Evolutionary conservation across 2,797 vertebrate species (phyloP).

Genomic region (Okamejei kenojei): DNA sequence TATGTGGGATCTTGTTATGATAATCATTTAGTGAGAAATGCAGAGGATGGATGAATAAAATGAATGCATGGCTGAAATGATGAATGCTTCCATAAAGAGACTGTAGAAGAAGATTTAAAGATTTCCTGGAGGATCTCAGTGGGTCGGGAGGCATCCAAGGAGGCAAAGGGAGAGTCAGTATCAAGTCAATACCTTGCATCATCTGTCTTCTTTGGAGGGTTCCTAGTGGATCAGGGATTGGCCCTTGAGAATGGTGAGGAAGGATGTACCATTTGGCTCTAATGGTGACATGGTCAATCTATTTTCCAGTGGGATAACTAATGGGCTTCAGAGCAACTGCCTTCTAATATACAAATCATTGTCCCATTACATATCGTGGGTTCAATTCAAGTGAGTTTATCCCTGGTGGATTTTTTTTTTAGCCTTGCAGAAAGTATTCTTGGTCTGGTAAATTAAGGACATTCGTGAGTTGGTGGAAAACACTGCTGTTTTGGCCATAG

Average conservation of each 20-base stretch:
- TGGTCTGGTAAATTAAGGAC: too few species aligned
- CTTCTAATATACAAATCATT: background rate
- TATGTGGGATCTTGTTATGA: background rate
- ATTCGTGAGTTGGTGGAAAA: too few species aligned
- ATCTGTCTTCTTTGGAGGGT: background rate
- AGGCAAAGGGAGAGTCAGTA: too few species aligned
- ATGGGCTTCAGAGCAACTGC: background rate
- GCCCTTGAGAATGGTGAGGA: background rate
- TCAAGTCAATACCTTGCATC: too few species aligned
- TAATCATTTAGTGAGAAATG: background rate
- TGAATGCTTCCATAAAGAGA: background rate
- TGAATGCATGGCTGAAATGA: too few species aligned
- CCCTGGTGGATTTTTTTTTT: too few species aligned
- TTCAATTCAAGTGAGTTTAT: too few species aligned
- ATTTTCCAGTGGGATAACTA: background rate
- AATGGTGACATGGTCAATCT: too few species aligned
- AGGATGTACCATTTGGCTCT: background rate
- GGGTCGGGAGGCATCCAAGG: too few species aligned
- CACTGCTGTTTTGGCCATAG: too few species aligned
- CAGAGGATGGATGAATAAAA: background rate
- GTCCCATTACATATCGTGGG: background rate
- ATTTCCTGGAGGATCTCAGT: background rate
- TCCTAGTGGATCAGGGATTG: background rate
- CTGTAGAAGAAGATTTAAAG: background rate
- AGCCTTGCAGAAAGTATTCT: too few species aligned